phyloP scores from a whole-genome alignment of 2,113 vertebrate species.

The Microcebus jonahi region DNA sequence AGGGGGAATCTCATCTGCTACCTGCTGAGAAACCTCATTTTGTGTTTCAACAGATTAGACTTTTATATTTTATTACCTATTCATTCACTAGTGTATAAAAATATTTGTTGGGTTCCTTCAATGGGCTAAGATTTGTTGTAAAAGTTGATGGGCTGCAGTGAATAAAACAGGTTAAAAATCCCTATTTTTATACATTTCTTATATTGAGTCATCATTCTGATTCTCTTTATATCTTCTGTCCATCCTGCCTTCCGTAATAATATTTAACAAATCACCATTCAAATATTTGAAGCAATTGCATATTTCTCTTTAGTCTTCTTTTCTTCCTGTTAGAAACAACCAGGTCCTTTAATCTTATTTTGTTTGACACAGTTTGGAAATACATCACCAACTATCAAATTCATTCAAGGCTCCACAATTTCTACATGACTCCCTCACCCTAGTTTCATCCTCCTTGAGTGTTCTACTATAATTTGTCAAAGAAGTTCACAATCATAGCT shows the following conservation, averaged over 20 bases:
- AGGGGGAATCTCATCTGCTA: background rate
- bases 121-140: background rate
- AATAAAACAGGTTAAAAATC: slow-evolving; percentile 3
- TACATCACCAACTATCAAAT: background rate
- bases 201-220: background rate
- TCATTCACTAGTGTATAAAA: background rate
- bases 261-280: background rate
- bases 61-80: background rate
- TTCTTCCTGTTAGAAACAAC: background rate
- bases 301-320: background rate
- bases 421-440: background rate
- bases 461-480: background rate
- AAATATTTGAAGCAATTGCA: slow-evolving; percentile 9
- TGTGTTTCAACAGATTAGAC: background rate
- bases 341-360: background rate
- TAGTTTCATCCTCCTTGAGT: background rate
- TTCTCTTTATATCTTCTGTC: background rate
- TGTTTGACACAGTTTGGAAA: slow-evolving; percentile 25
- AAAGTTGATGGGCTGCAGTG: background rate
- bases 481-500: background rate
- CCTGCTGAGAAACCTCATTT: background rate
- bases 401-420: background rate
- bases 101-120: background rate
- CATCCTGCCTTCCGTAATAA: background rate
- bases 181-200: background rate